Evolutionary conservation across 2,888 invertebrate species (phyloP), one percentile per base, ranked within the genome.

Genomic region (Callyntrura guangdongensis): DNA sequence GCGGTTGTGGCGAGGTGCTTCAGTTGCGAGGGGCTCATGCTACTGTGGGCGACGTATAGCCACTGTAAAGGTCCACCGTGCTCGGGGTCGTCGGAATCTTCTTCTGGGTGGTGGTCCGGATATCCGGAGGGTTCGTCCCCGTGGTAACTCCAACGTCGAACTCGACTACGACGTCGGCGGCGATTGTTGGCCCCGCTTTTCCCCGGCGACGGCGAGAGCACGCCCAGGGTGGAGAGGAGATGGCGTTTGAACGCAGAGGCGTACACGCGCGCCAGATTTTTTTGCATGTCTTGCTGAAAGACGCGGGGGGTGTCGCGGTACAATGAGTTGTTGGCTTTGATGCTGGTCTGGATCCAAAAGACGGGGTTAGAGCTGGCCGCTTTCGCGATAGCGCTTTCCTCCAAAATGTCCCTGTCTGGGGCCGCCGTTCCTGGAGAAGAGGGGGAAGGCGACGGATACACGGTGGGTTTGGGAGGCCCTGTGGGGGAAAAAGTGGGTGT

Each of bases 211-310:
- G 74, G 59, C 1, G 67, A 53, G 14, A 92, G 89, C 20, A 94
- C 84, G 1, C 93, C 92, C 20, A 94, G 86, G 3, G 93, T 90
- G 3, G 91, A 84, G 22, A 94, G 87, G 5, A 93, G 81, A 82
- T 94, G 93, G 0, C 94, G 91, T 86, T 93, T 94, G 86, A 94
- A 94, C n/a, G 93, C 94, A 4, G 91, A 72, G 1, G 94, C 94
- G 47, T 94, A 94, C 0, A 94, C 92, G n/a, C 86, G 45, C 1
- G 94, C 94, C 8, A 94, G 91, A 14, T 90, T 92, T 64, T 91
- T 92, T 88, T 94, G 93, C 92, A 94, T 93, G 1, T 12, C 47
- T 12, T 83, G 89, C 56, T 92, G 92, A 91, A 92, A 93, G 77
- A 89, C 89, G 8, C 69, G 27, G 11, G 89, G 81, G 3, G 81